Evolutionary conservation across 2,888 invertebrate genomes (phyloP), one percentile per base, ranked within the genome.

Genomic region (Entomobrya proxima): DNA sequence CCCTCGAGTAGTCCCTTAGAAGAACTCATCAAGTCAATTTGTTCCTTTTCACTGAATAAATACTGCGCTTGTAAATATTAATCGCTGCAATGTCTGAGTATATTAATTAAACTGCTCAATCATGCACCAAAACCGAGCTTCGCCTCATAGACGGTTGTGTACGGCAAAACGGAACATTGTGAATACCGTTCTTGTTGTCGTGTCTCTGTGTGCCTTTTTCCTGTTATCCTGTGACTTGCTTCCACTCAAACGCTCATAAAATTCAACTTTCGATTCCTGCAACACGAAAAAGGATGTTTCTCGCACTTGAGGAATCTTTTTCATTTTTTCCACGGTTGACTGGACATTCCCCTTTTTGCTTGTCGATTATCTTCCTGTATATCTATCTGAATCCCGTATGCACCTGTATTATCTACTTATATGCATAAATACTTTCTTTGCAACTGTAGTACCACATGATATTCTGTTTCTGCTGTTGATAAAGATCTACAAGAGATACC

Each of bases 251-350:
- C 35, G 52, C 74, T 74, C 74, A 74, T n/a, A 13, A 55, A 55
- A 58, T 18, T 67, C 4, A 18, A 64, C n/a, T 18, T 67, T 69
- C 55, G 58, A 58, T 80, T 27, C 69, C 50, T 47, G 9, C 80
- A 72, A 55, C 80, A 80, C 35, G 32, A 80, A 80, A 69, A 30
- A 32, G 15, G 32, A 6, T 44, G 67, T 64, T 79, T 50, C 52
- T 61, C 15, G 24, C 37, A 79, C 77, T 67, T 79, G 67, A 79
- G 32, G 52, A 69, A 37, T 79, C 58, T 78, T 47, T 24, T 61
- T 80, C 80, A 40, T 81, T 81, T 81, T 81, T 27, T 72, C 58
- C 72, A 81, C 72, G 72, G 69, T 81, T 81, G 69, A 72, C 52
- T 81, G 80, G 72, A 79, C 79, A 52, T 69, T 79, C 32, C 21